phyloP scores from a whole-genome alignment of 2,888 invertebrate genomes.

The Diploptera punctata region DNA sequence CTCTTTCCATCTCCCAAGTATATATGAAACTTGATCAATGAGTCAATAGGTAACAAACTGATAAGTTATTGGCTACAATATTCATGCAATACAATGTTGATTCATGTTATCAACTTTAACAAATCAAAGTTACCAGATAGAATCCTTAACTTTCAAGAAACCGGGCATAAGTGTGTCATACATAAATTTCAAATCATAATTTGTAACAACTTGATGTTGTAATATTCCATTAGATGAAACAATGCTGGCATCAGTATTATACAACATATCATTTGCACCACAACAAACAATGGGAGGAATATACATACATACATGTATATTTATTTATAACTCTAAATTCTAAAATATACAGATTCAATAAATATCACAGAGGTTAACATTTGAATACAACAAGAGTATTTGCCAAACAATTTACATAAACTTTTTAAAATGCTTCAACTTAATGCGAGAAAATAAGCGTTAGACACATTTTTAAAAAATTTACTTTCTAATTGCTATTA shows the following conservation, averaged over 20 bases:
- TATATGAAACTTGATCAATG: too few relatives aligned
- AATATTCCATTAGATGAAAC: too few relatives aligned
- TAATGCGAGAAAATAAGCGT: background rate
- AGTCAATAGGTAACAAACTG: too few relatives aligned
- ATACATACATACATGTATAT: background rate
- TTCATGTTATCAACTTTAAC: too few relatives aligned
- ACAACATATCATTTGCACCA: background rate
- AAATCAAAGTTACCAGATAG: too few relatives aligned
- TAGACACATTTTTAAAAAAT: background rate
- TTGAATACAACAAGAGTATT: background rate
- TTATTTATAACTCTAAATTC: background rate
- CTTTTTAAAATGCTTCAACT: background rate
- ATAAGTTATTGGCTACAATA: too few relatives aligned
- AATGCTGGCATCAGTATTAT: too few relatives aligned
- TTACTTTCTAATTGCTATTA: background rate
- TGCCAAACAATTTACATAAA: background rate
- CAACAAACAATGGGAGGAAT: background rate
- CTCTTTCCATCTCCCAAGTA: too few relatives aligned
- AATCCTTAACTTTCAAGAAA: too few relatives aligned
- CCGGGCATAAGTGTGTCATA: too few relatives aligned
- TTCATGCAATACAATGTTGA: too few relatives aligned
- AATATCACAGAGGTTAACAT: constrained; percentile 9
- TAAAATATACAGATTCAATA: background rate
- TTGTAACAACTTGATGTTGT: background rate
- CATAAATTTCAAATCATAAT: too few relatives aligned